These are phyloP conservation scores for Oreochromis tanganicae DNA, from an alignment of 2,113 vertebrate genomes.

Conservation along the genomic window DNA sequence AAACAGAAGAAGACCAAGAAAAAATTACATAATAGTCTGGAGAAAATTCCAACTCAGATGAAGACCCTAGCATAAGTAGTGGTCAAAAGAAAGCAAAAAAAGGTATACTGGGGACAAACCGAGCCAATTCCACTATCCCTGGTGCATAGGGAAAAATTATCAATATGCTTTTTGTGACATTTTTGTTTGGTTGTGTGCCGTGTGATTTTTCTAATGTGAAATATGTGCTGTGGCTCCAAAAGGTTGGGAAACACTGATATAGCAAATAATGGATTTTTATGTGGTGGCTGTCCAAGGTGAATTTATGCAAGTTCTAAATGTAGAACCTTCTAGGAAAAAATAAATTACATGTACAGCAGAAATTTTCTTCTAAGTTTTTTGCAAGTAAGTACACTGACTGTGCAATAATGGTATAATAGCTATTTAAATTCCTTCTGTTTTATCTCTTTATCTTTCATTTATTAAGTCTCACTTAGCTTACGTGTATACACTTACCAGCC, in stretches of 20 bases:
- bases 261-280: neutral
- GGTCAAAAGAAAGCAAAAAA: no score
- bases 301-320: neutral
- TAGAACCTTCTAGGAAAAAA: neutral
- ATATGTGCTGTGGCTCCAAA: neutral
- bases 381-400: neutral
- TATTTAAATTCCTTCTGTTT: neutral
- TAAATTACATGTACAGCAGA: neutral
- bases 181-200: no score
- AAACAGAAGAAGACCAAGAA: neutral
- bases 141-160: no score
- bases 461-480: neutral
- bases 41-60: no score
- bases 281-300: neutral
- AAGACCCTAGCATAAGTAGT: no score
- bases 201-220: neutral
- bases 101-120: no score
- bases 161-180: no score
- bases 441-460: neutral
- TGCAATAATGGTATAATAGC: neutral
- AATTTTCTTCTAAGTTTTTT: neutral
- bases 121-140: no score
- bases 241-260: neutral
- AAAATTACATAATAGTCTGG: neutral
- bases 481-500: neutral